Evolutionary conservation across 1,140 invertebrate species (phyloP), one percentile per base, ranked within the genome.

Genomic region (Lasioglossum albipes): DNA sequence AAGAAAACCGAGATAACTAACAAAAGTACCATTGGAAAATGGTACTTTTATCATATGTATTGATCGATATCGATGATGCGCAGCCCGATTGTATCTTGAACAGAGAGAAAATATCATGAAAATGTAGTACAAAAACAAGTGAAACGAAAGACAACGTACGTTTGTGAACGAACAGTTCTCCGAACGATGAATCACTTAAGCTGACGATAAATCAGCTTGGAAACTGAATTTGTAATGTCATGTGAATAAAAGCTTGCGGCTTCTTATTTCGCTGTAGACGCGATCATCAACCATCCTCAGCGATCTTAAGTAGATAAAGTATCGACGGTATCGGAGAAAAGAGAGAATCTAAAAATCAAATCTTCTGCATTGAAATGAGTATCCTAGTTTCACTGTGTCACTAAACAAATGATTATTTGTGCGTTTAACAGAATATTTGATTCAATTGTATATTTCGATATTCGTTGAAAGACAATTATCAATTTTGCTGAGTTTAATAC

Each of bases 261-360:
- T 59, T 59, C 20, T 59, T 59, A n/a, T 20, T 59, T 59, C 20
- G 20, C 20, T n/a, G 57, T 59, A 20, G 57, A 59, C 57, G 57
- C 18, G 57, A n/a, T 59, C 57, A 59, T 59, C n/a, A 59, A 59
- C 57, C 57, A 59, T 59, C n/a, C 20, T 59, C 57, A n/a, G 57
- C n/a, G 57, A 59, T 59, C 57, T 7, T 6, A n/a, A 59, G 9
- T 59, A n/a, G 57, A n/a, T 59, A 59, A n/a, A 7, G 18, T n/a
- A 59, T 0, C 18, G 20, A 59, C 57, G 57, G 20, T 9, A n/a
- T n/a, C 52, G 52, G 7, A 54, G 57, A 7, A 9, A 9, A 59
- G 57, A 59, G 57, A n/a, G 18, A 20, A 59, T n/a, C 7, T 20
- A 59, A 57, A 57, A n/a, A 59, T 59, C 6, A 2, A n/a, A 59